Percentiles rank a stretch among this genome's conserved stretches.
Evolutionary conservation across 2,797 vertebrate species (phyloP).

Genomic region (Natrix natrix): DNA sequence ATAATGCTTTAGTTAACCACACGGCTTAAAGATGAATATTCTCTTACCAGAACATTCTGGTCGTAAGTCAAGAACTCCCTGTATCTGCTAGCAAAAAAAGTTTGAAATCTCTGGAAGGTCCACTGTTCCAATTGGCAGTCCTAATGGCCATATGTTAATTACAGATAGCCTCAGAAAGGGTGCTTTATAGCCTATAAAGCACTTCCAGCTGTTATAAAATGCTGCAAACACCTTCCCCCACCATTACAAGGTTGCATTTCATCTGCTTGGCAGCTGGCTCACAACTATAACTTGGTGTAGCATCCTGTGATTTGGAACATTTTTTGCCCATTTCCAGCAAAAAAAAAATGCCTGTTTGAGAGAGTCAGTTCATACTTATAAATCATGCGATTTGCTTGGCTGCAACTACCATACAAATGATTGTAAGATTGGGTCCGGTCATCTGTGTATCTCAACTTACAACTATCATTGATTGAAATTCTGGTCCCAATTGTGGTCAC

Average conservation of each 20-base stretch:
- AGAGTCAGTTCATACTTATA: neutral
- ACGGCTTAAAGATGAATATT: neutral
- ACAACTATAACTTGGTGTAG: neutral
- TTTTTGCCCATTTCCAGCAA: neutral
- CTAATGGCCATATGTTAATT: neutral
- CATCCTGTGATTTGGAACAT: neutral
- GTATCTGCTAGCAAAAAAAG: neutral
- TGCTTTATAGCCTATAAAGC: neutral
- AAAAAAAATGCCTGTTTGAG: neutral
- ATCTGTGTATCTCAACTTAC: neutral
- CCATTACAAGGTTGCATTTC: neutral
- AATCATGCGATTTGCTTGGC: neutral
- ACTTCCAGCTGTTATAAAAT: neutral
- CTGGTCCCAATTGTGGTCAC: neutral
- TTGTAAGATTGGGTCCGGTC: neutral
- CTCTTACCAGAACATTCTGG: neutral
- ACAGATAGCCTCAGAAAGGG: neutral
- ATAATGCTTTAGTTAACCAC: neutral
- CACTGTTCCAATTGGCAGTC: neutral
- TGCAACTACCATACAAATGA: neutral
- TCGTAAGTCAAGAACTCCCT: neutral
- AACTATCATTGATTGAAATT: neutral
- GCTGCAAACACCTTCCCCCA: neutral
- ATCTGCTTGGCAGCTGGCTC: neutral
- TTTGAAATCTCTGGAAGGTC: neutral